A percentile compares a stretch with the other conserved stretches of the same genome.
Conservation (phyloP, 2,113 vertebrate species). For the Acrocephalus arundinaceus region DNA sequence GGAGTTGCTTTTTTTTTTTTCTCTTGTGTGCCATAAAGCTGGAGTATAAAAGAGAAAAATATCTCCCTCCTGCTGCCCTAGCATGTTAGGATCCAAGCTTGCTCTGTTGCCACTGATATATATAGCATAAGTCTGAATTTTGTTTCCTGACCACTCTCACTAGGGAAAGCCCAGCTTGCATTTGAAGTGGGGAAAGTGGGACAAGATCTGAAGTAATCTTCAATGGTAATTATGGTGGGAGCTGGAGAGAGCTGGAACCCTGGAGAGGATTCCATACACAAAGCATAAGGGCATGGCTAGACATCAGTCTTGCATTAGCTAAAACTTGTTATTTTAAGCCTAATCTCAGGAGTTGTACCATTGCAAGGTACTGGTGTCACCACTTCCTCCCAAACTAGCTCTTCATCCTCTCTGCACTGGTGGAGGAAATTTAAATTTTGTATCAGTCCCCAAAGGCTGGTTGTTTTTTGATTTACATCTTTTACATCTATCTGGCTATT, state of each 20-base stretch:
- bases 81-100: neutral
- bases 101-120: neutral
- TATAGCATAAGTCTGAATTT: neutral
- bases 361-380: neutral
- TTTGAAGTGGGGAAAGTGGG: neutral
- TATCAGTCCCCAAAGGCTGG: neutral
- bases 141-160: neutral
- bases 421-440: neutral
- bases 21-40: neutral
- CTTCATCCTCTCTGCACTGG: neutral
- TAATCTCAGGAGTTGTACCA: neutral
- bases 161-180: neutral
- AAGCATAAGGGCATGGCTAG: neutral
- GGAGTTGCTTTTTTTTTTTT: neutral
- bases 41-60: neutral
- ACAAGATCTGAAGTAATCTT: neutral
- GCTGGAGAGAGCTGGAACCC: neutral
- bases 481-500: neutral
- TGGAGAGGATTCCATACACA: neutral
- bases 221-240: neutral
- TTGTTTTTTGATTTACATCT: neutral
- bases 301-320: neutral
- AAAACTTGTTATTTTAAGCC: neutral
- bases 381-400: neutral
- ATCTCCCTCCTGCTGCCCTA: neutral